Evolutionary conservation across 2,113 vertebrate genomes (phyloP).

Genomic region (Nicator chloris): DNA sequence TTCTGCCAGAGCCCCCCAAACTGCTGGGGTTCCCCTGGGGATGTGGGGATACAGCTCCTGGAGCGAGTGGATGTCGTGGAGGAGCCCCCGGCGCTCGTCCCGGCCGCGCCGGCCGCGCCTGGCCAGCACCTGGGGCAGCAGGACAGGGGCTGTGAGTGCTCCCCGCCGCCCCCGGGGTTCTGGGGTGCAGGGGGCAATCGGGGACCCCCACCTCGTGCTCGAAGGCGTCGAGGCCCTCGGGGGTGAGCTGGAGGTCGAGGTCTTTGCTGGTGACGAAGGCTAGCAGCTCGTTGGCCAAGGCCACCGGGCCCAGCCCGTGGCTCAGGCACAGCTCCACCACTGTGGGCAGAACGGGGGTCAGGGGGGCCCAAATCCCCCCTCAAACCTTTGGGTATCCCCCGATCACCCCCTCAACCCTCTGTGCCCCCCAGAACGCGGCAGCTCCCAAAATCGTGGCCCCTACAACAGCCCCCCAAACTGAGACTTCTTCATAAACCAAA

Average conservation of each 20-base stretch:
- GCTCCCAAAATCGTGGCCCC: not conserved
- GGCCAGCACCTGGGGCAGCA: not conserved
- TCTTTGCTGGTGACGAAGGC: constrained; percentile 76
- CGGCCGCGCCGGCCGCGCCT: constrained; percentile 12
- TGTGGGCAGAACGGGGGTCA: not conserved
- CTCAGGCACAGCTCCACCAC: constrained; percentile 85
- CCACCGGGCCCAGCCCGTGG: constrained; percentile 68
- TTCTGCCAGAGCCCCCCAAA: not conserved
- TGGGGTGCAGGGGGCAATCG: accelerated
- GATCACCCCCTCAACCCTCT: too few relatives aligned
- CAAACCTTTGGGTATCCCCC: too few relatives aligned
- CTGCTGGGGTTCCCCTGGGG: accelerated
- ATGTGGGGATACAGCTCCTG: constrained; percentile 82
- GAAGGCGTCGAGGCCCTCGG: constrained; percentile 75
- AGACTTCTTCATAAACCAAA: not conserved
- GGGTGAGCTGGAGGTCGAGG: constrained; percentile 36
- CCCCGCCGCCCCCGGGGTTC: accelerated
- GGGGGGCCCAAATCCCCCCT: not conserved
- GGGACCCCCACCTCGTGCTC: not conserved
- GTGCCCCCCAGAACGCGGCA: not conserved
- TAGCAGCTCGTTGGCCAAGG: constrained; percentile 79
- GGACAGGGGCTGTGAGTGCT: accelerated
- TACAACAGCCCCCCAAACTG: not conserved
- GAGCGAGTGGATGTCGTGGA: constrained; percentile 75
- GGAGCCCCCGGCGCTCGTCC: constrained; percentile 48